Conservation (phyloP, 2,113 vertebrate genomes). For the Vanacampus margaritifer region DNA sequence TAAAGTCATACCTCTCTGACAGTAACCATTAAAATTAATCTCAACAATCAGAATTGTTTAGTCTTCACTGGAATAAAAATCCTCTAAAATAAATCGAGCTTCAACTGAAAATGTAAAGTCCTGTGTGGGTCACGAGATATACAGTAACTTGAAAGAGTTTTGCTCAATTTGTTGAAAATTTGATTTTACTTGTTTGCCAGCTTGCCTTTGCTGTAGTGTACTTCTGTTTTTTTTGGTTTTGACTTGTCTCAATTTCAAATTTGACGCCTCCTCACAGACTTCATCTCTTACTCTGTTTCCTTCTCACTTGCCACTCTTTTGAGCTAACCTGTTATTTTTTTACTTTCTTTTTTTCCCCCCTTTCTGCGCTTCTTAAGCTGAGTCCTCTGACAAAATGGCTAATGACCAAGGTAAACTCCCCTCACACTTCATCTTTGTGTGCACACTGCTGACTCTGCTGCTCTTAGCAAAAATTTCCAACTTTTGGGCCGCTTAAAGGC, state of each 20-base stretch:
- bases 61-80: too few species aligned
- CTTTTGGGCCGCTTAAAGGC: slow-evolving; percentile 27
- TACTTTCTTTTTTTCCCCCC: slow-evolving; percentile 80
- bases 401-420: slow-evolving; percentile 98
- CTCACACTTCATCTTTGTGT: slow-evolving; percentile 55
- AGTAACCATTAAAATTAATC: background rate
- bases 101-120: too few species aligned
- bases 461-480: slow-evolving; percentile 24
- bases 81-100: too few species aligned
- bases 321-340: slow-evolving; percentile 70
- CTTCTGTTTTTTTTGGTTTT: slow-evolving; percentile 11
- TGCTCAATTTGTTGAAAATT: background rate
- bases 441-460: slow-evolving; percentile 40
- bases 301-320: slow-evolving; percentile 49
- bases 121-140: too few species aligned
- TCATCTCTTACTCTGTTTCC: slow-evolving; percentile 21
- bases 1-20: background rate
- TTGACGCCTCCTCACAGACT: slow-evolving; percentile 5
- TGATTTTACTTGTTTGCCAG: slow-evolving; percentile 16
- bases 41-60: too few species aligned
- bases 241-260: slow-evolving; percentile 19
- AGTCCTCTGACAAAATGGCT: slow-evolving; percentile 99
- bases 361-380: slow-evolving; percentile 83
- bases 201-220: slow-evolving; percentile 20
- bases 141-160: background rate